A percentile compares a stretch with the other conserved stretches of the same genome.
Evolutionary conservation across 2,113 vertebrate genomes (phyloP).

Genomic region (Pelodiscus sinensis): DNA sequence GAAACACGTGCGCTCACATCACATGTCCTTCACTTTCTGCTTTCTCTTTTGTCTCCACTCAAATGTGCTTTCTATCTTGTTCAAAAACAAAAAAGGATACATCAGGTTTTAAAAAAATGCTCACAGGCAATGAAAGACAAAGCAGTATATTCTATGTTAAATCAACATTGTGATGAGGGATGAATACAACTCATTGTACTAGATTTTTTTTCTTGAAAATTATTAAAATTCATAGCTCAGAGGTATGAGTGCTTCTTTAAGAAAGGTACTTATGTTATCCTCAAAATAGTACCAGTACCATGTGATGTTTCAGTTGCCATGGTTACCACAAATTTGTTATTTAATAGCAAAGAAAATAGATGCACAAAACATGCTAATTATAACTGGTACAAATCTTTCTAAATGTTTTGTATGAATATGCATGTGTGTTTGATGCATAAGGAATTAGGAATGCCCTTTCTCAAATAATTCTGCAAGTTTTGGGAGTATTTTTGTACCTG

Average conservation of each 20-base stretch:
- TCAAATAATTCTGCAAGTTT: conserved; percentile 76
- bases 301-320: conserved; percentile 85
- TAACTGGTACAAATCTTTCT: conserved; percentile 84
- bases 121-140: conserved; percentile 15
- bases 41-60: background rate
- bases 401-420: conserved; percentile 85
- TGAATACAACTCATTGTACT: conserved; percentile 43
- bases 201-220: conserved; percentile 61
- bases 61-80: conserved; percentile 2
- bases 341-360: conserved; percentile 89
- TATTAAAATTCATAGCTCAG: conserved; percentile 74
- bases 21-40: background rate
- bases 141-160: conserved; percentile 11
- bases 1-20: background rate
- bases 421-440: conserved; percentile 81
- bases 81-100: conserved; percentile 10
- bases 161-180: conserved; percentile 23
- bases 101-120: conserved; percentile 3
- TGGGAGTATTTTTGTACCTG: conserved; percentile 58
- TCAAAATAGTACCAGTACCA: conserved; percentile 83
- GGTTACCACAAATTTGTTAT: conserved; percentile 88
- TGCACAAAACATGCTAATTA: conserved; percentile 88
- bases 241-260: conserved; percentile 83
- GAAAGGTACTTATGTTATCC: conserved; percentile 84
- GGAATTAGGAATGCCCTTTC: conserved; percentile 75